Conservation (phyloP, 2,888 invertebrate species). For the Lepidocyrtoides sp. region DNA sequence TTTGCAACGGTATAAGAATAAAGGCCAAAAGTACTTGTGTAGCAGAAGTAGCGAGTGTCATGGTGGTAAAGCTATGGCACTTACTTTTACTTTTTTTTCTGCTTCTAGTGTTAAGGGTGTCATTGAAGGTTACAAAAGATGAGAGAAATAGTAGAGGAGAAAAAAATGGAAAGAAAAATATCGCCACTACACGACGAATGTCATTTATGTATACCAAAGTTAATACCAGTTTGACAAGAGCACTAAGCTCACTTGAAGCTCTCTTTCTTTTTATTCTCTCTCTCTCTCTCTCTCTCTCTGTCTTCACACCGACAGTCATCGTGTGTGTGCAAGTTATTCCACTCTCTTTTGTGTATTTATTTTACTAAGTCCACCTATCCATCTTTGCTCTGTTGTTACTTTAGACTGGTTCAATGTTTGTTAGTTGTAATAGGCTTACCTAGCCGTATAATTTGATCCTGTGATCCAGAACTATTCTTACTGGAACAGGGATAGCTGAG, state of each 20-base stretch:
- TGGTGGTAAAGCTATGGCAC: slow-evolving; percentile 33
- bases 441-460: slow-evolving; percentile 81
- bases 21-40: slow-evolving; percentile 37
- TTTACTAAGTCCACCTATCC: slow-evolving; percentile 58
- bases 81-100: slow-evolving; percentile 31
- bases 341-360: slow-evolving; percentile 64
- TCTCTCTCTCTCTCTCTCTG: slow-evolving; percentile 17
- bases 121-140: slow-evolving; percentile 70
- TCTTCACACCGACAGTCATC: background rate
- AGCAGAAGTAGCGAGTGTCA: slow-evolving; percentile 3
- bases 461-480: slow-evolving; percentile 76
- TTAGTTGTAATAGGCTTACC: slow-evolving; percentile 78
- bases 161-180: slow-evolving; percentile 40
- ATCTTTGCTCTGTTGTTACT: slow-evolving; percentile 63
- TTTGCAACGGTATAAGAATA: slow-evolving; percentile 63
- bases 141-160: background rate
- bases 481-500: background rate
- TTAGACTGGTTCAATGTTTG: slow-evolving; percentile 56
- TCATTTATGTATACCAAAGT: slow-evolving; percentile 58
- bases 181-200: slow-evolving; percentile 23
- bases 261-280: slow-evolving; percentile 46
- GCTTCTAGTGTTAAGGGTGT: slow-evolving; percentile 54
- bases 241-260: slow-evolving; percentile 55
- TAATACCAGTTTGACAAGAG: slow-evolving; percentile 72
- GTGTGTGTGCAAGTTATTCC: slow-evolving; percentile 47